phyloP scores from a whole-genome alignment of 2,113 vertebrate genomes.

The Aspiorhynchus laticeps region DNA sequence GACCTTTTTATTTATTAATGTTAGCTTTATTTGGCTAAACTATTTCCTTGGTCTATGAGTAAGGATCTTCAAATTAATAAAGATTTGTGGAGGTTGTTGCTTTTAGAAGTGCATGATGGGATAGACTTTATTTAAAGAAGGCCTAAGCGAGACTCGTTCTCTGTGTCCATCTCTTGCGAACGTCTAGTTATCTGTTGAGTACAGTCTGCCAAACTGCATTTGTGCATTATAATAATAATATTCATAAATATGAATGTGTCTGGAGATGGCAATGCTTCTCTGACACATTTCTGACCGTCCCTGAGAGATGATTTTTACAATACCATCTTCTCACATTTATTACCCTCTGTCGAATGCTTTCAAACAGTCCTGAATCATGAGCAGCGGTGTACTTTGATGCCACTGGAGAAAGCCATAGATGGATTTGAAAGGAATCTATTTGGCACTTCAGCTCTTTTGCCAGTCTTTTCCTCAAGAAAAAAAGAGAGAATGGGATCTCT shows the following conservation, averaged over 20 bases:
- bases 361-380: slow-evolving; percentile 50
- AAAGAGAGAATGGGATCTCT: slow-evolving; percentile 61
- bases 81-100: slow-evolving; percentile 43
- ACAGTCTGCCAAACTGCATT: slow-evolving; percentile 36
- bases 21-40: slow-evolving; percentile 38
- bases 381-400: slow-evolving; percentile 52
- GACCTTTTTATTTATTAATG: slow-evolving; percentile 44
- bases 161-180: background rate
- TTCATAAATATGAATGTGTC: slow-evolving; percentile 53
- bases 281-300: slow-evolving; percentile 36
- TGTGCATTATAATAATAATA: slow-evolving; percentile 36
- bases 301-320: slow-evolving; percentile 52
- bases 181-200: background rate
- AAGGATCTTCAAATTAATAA: slow-evolving; percentile 42
- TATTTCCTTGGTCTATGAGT: slow-evolving; percentile 9
- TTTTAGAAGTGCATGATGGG: slow-evolving; percentile 36
- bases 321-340: slow-evolving; percentile 55
- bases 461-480: slow-evolving; percentile 78
- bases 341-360: slow-evolving; percentile 44
- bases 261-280: slow-evolving; percentile 35
- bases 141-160: background rate
- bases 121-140: slow-evolving; percentile 17
- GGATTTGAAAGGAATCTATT: slow-evolving; percentile 64
- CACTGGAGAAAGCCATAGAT: slow-evolving; percentile 57
- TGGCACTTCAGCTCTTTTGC: slow-evolving; percentile 77